Evolutionary conservation across 2,797 vertebrate species (phyloP).

Genomic region (Artibeus lituratus): DNA sequence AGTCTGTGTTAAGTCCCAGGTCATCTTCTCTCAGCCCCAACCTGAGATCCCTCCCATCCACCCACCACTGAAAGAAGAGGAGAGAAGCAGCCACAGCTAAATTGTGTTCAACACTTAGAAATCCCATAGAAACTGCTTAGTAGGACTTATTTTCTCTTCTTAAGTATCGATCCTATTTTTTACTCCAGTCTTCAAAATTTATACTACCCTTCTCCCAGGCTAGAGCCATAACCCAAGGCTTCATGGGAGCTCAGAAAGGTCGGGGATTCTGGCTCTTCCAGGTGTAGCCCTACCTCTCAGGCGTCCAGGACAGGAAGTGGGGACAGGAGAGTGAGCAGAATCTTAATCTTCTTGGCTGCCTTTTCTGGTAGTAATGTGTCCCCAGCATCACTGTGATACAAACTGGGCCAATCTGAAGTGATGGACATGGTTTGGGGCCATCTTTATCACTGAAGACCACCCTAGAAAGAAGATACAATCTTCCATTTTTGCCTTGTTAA

Average conservation of each 20-base stretch:
- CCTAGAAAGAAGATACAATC: background rate
- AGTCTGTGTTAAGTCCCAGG: background rate
- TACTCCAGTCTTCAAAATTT: background rate
- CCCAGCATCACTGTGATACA: background rate
- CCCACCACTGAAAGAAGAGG: background rate
- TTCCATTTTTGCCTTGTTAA: background rate
- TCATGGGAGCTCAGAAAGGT: accelerated
- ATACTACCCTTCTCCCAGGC: background rate
- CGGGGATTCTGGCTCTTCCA: background rate
- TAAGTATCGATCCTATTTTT: background rate
- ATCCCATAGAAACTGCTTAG: background rate
- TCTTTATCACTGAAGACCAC: background rate
- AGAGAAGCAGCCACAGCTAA: background rate
- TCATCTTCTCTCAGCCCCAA: background rate
- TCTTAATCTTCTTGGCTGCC: background rate
- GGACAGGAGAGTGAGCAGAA: background rate
- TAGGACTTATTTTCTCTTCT: background rate
- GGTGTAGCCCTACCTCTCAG: background rate
- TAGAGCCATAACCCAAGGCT: background rate
- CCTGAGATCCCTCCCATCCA: background rate
- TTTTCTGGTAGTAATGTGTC: background rate
- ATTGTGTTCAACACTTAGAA: background rate
- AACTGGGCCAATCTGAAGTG: background rate
- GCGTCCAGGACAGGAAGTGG: too few species aligned
- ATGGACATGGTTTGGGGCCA: background rate